Percentiles rank a stretch among this genome's conserved stretches.
Conservation (phyloP, 2,113 vertebrate species). For the Syngnathus scovelli region DNA sequence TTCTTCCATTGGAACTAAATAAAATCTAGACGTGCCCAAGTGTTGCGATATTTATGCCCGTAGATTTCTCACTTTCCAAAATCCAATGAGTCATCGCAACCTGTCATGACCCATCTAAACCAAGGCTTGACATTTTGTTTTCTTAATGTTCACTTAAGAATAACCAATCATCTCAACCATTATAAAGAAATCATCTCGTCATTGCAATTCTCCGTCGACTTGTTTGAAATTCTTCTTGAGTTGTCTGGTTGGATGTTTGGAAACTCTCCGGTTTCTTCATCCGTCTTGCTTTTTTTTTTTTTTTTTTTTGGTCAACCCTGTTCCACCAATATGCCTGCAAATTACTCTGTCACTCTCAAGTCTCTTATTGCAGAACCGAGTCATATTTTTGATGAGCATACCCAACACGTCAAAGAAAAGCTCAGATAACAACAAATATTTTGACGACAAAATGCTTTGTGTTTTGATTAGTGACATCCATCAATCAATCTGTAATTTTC, state of each 20-base stretch:
- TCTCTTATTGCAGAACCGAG: not conserved
- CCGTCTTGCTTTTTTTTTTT: not conserved
- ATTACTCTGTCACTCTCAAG: not conserved
- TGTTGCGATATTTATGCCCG: not conserved
- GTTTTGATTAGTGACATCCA: not conserved
- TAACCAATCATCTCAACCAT: not conserved
- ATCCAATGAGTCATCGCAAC: constrained; percentile 45
- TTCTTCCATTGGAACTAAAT: constrained; percentile 15
- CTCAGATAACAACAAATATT: not conserved
- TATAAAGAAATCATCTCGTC: not conserved
- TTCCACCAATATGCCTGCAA: not conserved
- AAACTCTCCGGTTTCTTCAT: not conserved
- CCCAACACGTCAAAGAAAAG: not conserved
- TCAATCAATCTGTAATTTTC: not conserved
- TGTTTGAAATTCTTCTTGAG: not conserved
- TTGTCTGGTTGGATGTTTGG: not conserved
- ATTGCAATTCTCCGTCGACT: not conserved
- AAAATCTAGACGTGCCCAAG: no score
- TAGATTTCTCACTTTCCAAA: constrained; percentile 24
- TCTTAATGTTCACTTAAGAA: not conserved
- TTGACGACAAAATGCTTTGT: not conserved
- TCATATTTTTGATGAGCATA: not conserved
- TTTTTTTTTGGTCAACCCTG: not conserved
- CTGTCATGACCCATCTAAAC: constrained; percentile 33
- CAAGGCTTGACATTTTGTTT: not conserved